Evolutionary conservation across 2,113 vertebrate species (phyloP), one percentile per base, ranked within the genome.

Genomic region (Anhinga rufa): DNA sequence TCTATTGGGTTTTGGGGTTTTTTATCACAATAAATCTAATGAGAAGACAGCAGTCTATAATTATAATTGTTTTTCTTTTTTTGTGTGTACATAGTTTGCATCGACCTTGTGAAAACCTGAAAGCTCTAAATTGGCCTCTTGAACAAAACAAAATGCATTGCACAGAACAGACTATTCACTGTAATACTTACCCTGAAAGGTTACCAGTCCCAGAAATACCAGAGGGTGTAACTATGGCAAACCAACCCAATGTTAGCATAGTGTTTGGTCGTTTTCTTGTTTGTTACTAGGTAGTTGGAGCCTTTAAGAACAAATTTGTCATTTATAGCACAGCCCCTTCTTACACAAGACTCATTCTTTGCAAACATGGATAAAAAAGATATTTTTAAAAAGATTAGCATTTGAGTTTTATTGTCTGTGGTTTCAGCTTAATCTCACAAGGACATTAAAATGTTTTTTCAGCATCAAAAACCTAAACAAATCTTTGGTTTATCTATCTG

Each of bases 1-100:
- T 57, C 11, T 69, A 1, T 51, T 48, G 38, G 46, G 18, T 36
- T 26, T 18, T 24, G n/a, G 0, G 0, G 2, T 0, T 10, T 62
- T 52, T 76, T 82, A 44, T 2, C 13, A 36, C n/a, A 52, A 1
- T 22, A 2, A 82, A 19, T 52, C 15, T 64, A 87, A 79, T 31
- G 8, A 66, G 34, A 51, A 89, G 70, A 32, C 9, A 77, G 28
- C 61, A 44, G 4, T 69, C 62, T 82, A 0, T 66, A n/a, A 26
- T 61, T 49, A 28, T 32, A 84, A 12, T 88, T 82, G 18, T 6
- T 81, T 36, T 76, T 76, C 4, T n/a, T 75, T 79, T 66, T 79
- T 32, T 58, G 5, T 65, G 28, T 26, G 14, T 55, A n/a, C 29
- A 2, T 66, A 60, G n/a, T 82, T 78, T 70, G 5, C 71, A n/a